phyloP scores from a whole-genome alignment of 2,113 vertebrate species.

The Equus przewalskii region DNA sequence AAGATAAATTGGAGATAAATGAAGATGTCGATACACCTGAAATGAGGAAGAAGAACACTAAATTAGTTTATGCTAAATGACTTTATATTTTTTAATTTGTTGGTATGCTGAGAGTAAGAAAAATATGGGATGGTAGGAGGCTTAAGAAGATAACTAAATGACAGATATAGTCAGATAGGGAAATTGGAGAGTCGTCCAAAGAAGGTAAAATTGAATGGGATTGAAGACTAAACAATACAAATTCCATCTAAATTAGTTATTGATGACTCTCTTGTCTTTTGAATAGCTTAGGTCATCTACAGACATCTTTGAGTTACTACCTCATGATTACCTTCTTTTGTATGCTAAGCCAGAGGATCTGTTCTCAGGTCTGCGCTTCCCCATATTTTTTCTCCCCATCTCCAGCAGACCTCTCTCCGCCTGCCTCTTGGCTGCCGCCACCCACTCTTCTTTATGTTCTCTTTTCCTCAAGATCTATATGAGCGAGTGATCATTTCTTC shows the following conservation, averaged over 20 bases:
- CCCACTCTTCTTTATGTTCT: background rate
- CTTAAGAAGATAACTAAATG: background rate
- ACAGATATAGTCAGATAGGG: background rate
- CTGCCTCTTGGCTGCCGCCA: background rate
- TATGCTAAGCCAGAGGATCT: background rate
- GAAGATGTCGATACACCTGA: slow-evolving; percentile 22
- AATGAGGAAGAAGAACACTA: background rate
- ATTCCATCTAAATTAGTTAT: background rate
- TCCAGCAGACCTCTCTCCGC: background rate
- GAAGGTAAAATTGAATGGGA: background rate
- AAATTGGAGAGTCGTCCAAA: background rate
- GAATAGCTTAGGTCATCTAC: background rate
- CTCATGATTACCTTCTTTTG: background rate
- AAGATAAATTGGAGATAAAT: slow-evolving; percentile 24
- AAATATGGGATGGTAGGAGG: background rate
- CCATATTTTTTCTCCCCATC: background rate
- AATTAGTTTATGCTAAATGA: background rate
- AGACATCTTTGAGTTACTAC: background rate
- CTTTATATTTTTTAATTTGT: background rate
- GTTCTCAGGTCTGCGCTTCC: background rate
- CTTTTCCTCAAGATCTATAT: background rate
- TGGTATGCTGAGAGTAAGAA: background rate
- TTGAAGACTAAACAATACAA: background rate
- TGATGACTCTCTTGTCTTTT: background rate
- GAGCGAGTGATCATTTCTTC: background rate